Evolutionary conservation across 2,888 invertebrate species (phyloP), one percentile per base, ranked within the genome.

Genomic region (Darwinula stevensoni): DNA sequence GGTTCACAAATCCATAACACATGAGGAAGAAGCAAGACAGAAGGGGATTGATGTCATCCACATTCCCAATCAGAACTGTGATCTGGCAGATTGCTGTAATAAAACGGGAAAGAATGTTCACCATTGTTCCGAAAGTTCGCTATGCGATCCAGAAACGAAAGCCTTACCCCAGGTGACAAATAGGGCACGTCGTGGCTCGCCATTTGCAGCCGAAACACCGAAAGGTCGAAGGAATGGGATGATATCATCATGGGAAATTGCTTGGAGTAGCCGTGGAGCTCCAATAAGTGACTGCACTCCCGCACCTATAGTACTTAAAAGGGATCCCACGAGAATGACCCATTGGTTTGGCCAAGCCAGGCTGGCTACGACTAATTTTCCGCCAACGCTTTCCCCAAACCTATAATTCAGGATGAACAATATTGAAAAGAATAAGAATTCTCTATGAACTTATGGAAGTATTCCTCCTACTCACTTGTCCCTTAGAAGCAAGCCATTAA

Each of bases 1-100:
- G 62, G 56, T 99, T 99, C 11, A 99, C 94, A 53, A 97, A 97
- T 31, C 94, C 86, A 52, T 99, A 99, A 55, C 97, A 99, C 94
- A 99, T 97, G 40, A 99, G 66, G 66, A 99, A 97, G 61, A 99
- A 97, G 94, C 91, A 91, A 34, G 88, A 88, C 16, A 94, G 62
- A 36, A 91, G 62, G 1, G 97, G 94, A 2, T 97, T 94, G 41
- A 99, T 63, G 47, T 80, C 72, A 54, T 99, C 97, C 33, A 99
- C 78, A 49, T 88, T 94, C 30, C 94, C 63, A 32, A 97, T 65
- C 30, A 97, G 59, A 45, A 97, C 86, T 13, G 59, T 61, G 16
- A 53, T 39, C 43, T 57, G 54, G 15, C 56, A 56, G 36, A 61
- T 22, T 6, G n/a, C n/a, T n/a, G n/a, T n/a, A n/a, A n/a, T n/a